Evolutionary conservation across 1,140 invertebrate genomes (phyloP).

Genomic region (Trigoniulus corallinus): DNA sequence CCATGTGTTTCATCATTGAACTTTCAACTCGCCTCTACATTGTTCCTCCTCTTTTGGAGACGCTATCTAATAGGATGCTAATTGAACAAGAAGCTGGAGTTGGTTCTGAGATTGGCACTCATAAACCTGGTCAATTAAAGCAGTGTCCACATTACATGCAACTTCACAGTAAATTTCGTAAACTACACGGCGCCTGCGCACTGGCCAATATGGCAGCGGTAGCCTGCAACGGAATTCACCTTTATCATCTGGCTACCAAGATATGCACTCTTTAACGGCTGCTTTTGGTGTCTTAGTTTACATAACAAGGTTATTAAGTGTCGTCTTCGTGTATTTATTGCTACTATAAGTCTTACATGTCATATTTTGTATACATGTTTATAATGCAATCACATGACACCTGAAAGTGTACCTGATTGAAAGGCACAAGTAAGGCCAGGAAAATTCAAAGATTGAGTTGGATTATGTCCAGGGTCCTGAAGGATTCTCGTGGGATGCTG

Average conservation of each 20-base stretch:
- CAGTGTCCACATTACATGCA: conserved; percentile 51
- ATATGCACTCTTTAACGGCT: too few species aligned
- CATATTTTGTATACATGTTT: too few species aligned
- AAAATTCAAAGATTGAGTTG: too few species aligned
- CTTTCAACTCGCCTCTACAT: conserved; percentile 46
- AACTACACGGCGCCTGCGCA: conserved; percentile 46
- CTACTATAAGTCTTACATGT: too few species aligned
- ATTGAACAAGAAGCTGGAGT: conserved; percentile 50
- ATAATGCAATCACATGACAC: too few species aligned
- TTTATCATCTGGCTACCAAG: conserved; percentile 47
- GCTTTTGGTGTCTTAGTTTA: too few species aligned
- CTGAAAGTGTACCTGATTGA: too few species aligned
- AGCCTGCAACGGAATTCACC: conserved; percentile 46
- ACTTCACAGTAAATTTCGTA: conserved; percentile 45
- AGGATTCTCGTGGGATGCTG: too few species aligned
- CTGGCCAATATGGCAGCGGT: conserved; percentile 53
- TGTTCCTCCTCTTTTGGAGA: conserved; percentile 43
- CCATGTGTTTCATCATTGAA: conserved; percentile 47
- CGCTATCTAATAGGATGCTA: conserved; percentile 15
- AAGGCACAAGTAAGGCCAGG: too few species aligned
- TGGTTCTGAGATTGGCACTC: conserved; percentile 48
- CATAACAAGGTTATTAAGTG: too few species aligned
- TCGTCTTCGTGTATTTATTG: too few species aligned
- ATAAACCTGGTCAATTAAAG: conserved; percentile 41
- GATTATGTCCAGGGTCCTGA: too few species aligned